A percentile compares a stretch with the other conserved stretches of the same genome.
Evolutionary conservation across 1,140 invertebrate genomes (phyloP).

Genomic region (Drosophila ficusphila): DNA sequence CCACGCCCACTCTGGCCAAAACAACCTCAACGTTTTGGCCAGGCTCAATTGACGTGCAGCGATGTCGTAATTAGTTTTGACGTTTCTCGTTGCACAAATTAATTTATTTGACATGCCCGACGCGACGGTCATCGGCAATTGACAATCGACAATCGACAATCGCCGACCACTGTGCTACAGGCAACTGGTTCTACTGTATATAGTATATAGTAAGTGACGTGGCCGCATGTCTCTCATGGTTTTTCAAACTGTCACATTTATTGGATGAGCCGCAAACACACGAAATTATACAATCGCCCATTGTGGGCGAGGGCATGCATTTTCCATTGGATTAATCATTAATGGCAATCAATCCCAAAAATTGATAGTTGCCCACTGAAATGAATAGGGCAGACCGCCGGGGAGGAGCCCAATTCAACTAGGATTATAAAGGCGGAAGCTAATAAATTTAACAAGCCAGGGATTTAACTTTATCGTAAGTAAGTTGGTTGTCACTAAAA

Average conservation of each 20-base stretch:
- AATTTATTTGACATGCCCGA: constrained; percentile 83
- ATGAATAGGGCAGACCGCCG: background rate
- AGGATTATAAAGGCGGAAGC: background rate
- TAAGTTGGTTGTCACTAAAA: background rate
- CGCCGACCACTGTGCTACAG: constrained; percentile 24
- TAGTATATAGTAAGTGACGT: background rate
- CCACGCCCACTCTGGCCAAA: constrained; percentile 8
- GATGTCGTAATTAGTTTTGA: constrained; percentile 83
- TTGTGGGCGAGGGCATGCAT: constrained; percentile 3
- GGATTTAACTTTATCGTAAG: background rate
- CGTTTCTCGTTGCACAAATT: constrained; percentile 83
- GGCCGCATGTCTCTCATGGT: constrained; percentile 41
- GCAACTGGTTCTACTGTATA: background rate
- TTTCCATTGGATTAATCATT: constrained; percentile 44
- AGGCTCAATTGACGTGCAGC: constrained; percentile 65
- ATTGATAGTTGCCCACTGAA: constrained; percentile 20
- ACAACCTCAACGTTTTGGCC: constrained; percentile 39
- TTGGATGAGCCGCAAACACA: constrained; percentile 58
- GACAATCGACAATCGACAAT: constrained; percentile 70
- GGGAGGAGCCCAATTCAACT: constrained; percentile 1
- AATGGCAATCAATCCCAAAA: constrained; percentile 47
- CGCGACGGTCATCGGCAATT: constrained; percentile 61
- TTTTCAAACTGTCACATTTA: constrained; percentile 72
- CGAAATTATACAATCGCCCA: constrained; percentile 12
- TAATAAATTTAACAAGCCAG: background rate